Evolutionary conservation across 2,113 vertebrate species (phyloP).

Genomic region (Trachemys scripta): DNA sequence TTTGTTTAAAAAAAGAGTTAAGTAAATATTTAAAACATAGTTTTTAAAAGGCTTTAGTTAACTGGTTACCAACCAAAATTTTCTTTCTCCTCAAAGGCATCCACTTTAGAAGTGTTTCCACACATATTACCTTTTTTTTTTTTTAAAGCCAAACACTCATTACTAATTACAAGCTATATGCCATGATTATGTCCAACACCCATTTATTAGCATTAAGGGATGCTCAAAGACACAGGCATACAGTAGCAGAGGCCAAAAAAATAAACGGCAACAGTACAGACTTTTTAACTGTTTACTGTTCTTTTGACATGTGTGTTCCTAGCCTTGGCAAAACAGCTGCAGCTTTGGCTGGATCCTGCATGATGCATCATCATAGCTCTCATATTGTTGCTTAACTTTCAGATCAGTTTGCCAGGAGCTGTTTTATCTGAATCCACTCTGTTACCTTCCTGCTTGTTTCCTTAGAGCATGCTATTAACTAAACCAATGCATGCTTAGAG

Average conservation of each 20-base stretch:
- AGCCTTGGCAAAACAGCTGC: no score
- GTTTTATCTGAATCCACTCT: not conserved
- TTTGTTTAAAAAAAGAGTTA: not conserved
- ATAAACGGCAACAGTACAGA: no score
- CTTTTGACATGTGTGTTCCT: no score
- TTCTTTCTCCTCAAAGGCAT: not conserved
- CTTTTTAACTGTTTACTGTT: no score
- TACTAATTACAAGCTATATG: not conserved
- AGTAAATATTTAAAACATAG: not conserved
- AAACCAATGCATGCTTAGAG: not conserved
- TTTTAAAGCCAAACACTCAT: not conserved
- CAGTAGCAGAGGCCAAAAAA: no score
- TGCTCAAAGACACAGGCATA: no score
- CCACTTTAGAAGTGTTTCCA: no score
- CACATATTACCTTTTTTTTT: no score
- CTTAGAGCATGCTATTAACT: not conserved
- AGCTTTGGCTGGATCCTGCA: no score
- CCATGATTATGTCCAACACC: not conserved
- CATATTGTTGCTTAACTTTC: no score
- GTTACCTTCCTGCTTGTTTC: not conserved
- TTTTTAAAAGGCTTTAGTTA: not conserved
- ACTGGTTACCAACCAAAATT: not conserved
- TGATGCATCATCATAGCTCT: no score
- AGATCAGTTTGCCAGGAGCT: not conserved
- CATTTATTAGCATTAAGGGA: no score